Conservation (phyloP, 2,888 invertebrate species). For the Cheiracanthium punctorium region DNA sequence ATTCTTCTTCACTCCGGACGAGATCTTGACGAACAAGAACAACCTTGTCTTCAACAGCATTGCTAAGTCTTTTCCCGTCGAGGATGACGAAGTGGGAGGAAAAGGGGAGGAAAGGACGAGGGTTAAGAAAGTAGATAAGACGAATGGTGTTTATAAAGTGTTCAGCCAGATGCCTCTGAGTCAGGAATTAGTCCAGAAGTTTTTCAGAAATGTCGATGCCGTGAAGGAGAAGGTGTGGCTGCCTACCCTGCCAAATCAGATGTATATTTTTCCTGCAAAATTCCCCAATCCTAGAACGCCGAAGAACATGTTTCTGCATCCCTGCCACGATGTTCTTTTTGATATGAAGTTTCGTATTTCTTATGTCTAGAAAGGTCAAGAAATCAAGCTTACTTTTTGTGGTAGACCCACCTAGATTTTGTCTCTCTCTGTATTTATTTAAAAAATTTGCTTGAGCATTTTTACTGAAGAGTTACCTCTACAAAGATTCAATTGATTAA, state of each 20-base stretch:
- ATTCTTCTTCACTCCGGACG: slow-evolving; percentile 74
- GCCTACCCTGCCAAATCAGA: slow-evolving; percentile 81
- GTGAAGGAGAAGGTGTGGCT: slow-evolving; percentile 78
- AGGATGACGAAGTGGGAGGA: not conserved
- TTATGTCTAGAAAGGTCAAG: too few species aligned
- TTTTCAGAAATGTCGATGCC: slow-evolving; percentile 77
- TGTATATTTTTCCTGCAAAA: slow-evolving; percentile 76
- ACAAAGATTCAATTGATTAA: too few species aligned
- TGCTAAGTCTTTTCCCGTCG: slow-evolving; percentile 44
- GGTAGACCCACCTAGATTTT: too few species aligned
- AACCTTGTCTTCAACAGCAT: slow-evolving; percentile 78
- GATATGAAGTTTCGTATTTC: too few species aligned
- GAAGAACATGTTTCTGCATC: too few species aligned
- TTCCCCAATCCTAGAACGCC: too few species aligned
- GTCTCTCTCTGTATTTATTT: too few species aligned
- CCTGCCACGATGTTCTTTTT: too few species aligned
- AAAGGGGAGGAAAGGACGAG: too few species aligned
- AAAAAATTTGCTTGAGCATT: too few species aligned
- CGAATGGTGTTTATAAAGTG: slow-evolving; percentile 79
- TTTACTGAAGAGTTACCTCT: too few species aligned
- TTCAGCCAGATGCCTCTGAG: slow-evolving; percentile 79
- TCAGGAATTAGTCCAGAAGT: slow-evolving; percentile 76
- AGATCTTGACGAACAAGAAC: slow-evolving; percentile 78
- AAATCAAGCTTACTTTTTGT: too few species aligned
- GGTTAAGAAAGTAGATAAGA: slow-evolving; percentile 50